Conservation (phyloP, 2,888 invertebrate species). For the Drosophila parthenogenetica region DNA sequence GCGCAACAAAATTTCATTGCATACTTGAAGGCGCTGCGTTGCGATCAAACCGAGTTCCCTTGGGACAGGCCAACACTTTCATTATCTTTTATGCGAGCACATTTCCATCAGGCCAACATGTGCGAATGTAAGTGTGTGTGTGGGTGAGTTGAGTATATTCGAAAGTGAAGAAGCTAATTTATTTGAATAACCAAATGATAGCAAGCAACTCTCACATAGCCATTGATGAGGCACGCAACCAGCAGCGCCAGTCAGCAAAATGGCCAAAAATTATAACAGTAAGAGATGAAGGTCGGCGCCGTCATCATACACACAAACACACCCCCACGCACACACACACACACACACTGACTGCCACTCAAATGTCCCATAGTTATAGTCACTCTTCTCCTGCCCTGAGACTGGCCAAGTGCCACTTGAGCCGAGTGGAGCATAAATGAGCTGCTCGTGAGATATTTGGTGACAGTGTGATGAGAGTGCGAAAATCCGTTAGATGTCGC, state of each 20-base stretch:
- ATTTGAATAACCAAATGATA: slow-evolving; percentile 65
- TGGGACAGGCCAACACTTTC: slow-evolving; percentile 55
- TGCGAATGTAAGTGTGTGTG: slow-evolving; percentile 2
- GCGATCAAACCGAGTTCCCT: slow-evolving; percentile 17
- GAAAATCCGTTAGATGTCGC: slow-evolving; percentile 50
- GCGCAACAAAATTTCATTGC: slow-evolving; percentile 49
- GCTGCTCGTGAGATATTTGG: slow-evolving; percentile 18
- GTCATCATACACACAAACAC: background rate
- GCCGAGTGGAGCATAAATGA: slow-evolving; percentile 50
- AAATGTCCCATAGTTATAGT: background rate
- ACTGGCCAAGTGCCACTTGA: slow-evolving; percentile 36
- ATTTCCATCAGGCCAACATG: slow-evolving; percentile 35
- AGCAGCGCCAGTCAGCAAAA: slow-evolving; percentile 38
- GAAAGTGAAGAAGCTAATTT: slow-evolving; percentile 42
- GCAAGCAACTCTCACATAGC: slow-evolving; percentile 26
- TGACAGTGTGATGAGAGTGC: slow-evolving; percentile 45
- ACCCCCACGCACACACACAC: background rate
- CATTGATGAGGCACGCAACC: slow-evolving; percentile 46
- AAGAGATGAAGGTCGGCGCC: slow-evolving; percentile 3
- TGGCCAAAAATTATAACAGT: slow-evolving; percentile 48
- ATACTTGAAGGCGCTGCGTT: slow-evolving; percentile 36
- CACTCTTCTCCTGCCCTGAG: background rate
- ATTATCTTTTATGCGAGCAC: slow-evolving; percentile 68
- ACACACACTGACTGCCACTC: background rate
- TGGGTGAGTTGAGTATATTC: slow-evolving; percentile 14